phyloP scores from a whole-genome alignment of 1,140 invertebrate species.

The Tetragonula clypearis region DNA sequence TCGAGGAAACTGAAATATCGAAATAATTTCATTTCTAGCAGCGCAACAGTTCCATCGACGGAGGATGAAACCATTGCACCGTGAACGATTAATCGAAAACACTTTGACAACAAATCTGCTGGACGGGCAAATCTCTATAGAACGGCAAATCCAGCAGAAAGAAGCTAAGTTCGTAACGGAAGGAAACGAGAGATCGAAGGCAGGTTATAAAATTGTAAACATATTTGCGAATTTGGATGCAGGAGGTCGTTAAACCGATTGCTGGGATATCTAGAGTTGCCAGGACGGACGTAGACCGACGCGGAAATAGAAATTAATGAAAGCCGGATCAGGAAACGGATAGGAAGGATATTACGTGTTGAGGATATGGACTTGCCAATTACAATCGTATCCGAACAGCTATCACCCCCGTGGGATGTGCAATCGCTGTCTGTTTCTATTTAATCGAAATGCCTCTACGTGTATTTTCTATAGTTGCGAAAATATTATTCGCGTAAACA shows the following conservation, averaged over 20 bases:
- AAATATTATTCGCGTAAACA: neutral
- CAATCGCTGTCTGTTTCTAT: slow-evolving; percentile 51
- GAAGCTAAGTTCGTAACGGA: neutral
- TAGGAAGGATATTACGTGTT: slow-evolving; percentile 65
- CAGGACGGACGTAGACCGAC: slow-evolving; percentile 44
- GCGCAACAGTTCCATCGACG: neutral
- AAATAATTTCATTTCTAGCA: too few relatives aligned
- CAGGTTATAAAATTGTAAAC: slow-evolving; percentile 36
- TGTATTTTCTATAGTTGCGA: neutral
- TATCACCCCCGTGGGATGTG: slow-evolving; percentile 52
- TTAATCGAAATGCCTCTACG: neutral
- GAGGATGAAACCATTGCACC: neutral
- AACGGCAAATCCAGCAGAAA: neutral
- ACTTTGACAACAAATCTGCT: neutral
- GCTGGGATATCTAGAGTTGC: slow-evolving; percentile 35
- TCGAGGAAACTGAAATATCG: too few relatives aligned
- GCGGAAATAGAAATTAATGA: slow-evolving; percentile 67
- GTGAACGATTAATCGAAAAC: neutral
- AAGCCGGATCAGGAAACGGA: slow-evolving; percentile 55
- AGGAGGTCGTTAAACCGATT: slow-evolving; percentile 53
- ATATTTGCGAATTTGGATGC: slow-evolving; percentile 37
- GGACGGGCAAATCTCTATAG: neutral
- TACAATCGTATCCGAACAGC: slow-evolving; percentile 67
- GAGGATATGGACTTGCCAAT: slow-evolving; percentile 70
- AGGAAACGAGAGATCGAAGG: too few relatives aligned